These are phyloP conservation scores for Pagetopsis macropterus DNA, from an alignment of 2,797 vertebrate genomes.

Conservation along the genomic window DNA sequence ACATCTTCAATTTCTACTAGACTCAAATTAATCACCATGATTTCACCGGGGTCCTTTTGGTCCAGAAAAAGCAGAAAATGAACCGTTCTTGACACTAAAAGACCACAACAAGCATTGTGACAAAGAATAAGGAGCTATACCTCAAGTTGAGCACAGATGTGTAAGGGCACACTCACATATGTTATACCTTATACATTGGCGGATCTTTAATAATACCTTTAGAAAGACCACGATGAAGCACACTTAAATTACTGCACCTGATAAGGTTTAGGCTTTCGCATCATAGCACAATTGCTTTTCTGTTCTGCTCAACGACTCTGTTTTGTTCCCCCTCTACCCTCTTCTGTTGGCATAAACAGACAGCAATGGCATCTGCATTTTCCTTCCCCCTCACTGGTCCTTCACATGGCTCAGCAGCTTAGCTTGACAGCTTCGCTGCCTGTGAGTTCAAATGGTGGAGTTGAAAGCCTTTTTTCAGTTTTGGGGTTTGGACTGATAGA, in stretches of 20 bases:
- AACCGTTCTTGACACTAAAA: constrained; percentile 33
- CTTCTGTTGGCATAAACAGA: constrained; percentile 75
- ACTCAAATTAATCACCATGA: constrained; percentile 46
- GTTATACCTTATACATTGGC: not conserved
- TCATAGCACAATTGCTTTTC: constrained; percentile 61
- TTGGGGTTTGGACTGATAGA: constrained; percentile 71
- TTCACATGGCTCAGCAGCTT: constrained; percentile 77
- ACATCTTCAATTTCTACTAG: constrained; percentile 34
- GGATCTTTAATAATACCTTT: constrained; percentile 20
- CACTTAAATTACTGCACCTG: constrained; percentile 43
- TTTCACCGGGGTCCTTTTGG: constrained; percentile 43
- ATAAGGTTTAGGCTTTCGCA: constrained; percentile 61
- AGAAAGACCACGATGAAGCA: constrained; percentile 25
- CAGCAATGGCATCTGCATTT: constrained; percentile 75
- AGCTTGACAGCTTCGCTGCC: constrained; percentile 73
- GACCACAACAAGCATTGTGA: constrained; percentile 14
- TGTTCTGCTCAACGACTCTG: constrained; percentile 66
- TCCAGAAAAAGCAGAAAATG: constrained; percentile 48
- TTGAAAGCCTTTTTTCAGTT: constrained; percentile 78
- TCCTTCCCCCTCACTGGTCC: constrained; percentile 76
- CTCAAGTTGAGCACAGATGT: constrained; percentile 4
- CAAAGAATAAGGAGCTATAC: constrained; percentile 19
- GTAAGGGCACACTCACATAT: constrained; percentile 11
- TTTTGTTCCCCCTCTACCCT: constrained; percentile 45
- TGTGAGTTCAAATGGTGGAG: constrained; percentile 77